Conservation (phyloP, 2,888 invertebrate genomes). For the Megastigmus dorsalis region DNA sequence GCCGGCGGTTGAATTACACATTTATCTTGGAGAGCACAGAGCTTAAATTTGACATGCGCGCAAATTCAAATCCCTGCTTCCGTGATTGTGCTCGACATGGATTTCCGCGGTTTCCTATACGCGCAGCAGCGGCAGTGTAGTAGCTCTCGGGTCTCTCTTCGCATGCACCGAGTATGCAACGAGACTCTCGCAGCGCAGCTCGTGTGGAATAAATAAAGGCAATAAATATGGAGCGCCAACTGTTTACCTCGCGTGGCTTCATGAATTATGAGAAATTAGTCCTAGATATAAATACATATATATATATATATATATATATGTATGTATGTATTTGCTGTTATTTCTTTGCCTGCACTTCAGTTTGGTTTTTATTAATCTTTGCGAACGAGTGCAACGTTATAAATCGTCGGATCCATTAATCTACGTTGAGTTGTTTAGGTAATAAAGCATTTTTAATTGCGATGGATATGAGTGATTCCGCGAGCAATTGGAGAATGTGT, state of each 20-base stretch:
- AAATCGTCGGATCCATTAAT: no score
- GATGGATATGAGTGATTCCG: no score
- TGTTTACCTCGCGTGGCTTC: neutral
- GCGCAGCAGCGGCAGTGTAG: no score
- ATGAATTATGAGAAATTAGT: neutral
- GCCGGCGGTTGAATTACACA: slow-evolving; percentile 6
- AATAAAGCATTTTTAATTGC: neutral
- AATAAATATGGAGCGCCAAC: neutral
- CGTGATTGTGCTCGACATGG: neutral
- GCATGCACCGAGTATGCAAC: neutral
- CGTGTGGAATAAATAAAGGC: neutral
- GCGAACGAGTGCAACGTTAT: no score
- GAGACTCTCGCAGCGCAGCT: neutral
- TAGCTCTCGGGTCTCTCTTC: no score
- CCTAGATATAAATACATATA: no score
- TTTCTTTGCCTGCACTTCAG: no score
- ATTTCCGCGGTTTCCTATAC: neutral
- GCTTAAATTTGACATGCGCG: slow-evolving; percentile 31
- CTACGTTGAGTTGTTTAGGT: no score
- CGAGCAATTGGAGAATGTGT: no score
- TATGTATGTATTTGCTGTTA: no score
- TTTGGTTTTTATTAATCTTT: no score
- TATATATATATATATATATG: no score
- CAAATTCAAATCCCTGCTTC: neutral
- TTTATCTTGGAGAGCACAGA: slow-evolving; percentile 9